Conservation (phyloP, 2,888 invertebrate genomes). For the Pristionchus arcanus region DNA sequence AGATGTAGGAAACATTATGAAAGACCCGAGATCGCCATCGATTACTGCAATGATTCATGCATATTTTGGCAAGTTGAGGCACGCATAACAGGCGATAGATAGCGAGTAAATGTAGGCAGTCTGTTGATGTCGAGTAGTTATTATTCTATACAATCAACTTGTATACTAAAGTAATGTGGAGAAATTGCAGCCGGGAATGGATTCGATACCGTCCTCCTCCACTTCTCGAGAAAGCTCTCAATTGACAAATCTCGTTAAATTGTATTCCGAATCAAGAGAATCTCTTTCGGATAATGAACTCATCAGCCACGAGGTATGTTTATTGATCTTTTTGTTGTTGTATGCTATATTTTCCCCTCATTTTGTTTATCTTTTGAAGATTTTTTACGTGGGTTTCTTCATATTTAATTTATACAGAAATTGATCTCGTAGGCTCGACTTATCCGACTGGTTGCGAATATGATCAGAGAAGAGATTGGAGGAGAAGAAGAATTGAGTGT, state of each 20-base stretch:
- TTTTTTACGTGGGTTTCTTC: neutral
- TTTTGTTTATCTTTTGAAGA: neutral
- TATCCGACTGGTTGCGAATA: constrained; percentile 25
- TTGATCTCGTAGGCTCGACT: constrained; percentile 32
- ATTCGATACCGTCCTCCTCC: constrained; percentile 7
- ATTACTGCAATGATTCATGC: constrained; percentile 1
- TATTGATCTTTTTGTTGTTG: neutral
- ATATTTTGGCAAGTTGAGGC: constrained; percentile 28
- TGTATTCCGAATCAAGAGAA: constrained; percentile 27
- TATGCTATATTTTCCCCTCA: neutral
- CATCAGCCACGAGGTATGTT: constrained; percentile 25
- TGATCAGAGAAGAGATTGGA: constrained; percentile 39
- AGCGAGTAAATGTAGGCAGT: constrained; percentile 14
- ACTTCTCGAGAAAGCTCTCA: neutral
- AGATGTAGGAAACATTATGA: neutral
- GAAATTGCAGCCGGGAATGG: constrained; percentile 2
- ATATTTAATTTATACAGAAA: neutral
- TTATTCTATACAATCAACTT: neutral
- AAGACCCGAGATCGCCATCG: neutral
- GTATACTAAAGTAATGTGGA: neutral
- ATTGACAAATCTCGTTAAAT: constrained; percentile 19
- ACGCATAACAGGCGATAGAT: neutral
- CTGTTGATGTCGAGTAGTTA: neutral
- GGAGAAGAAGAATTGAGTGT: constrained; percentile 38
- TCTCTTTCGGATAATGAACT: constrained; percentile 26